phyloP scores from a whole-genome alignment of 1,140 invertebrate genomes.

The Ceratina japonica region DNA sequence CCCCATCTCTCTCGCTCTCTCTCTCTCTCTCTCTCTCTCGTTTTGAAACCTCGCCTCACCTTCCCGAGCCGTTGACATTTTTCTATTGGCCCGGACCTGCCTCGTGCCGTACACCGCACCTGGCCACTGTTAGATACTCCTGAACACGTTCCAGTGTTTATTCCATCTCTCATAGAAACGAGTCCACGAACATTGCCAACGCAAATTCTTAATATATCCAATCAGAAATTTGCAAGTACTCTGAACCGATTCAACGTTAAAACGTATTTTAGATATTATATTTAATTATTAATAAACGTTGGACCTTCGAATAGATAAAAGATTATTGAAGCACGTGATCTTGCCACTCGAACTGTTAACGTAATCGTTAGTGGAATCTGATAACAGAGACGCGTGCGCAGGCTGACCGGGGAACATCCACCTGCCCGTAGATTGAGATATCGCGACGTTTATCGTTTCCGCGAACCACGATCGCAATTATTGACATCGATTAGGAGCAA shows the following conservation, averaged over 20 bases:
- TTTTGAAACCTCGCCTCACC: too few relatives aligned
- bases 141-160: not conserved
- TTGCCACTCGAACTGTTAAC: not conserved
- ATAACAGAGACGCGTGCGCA: not conserved
- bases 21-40: too few relatives aligned
- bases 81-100: conserved; percentile 15
- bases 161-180: not conserved
- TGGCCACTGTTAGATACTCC: not conserved
- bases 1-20: not conserved
- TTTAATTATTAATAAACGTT: too few relatives aligned
- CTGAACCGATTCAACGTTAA: too few relatives aligned
- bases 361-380: not conserved
- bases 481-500: conserved; percentile 20
- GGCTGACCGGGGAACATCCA: not conserved
- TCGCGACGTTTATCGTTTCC: not conserved
- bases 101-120: conserved; percentile 10
- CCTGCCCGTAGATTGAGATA: conserved; percentile 32
- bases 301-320: too few relatives aligned
- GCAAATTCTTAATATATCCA: too few relatives aligned
- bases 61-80: conserved; percentile 7
- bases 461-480: conserved; percentile 9
- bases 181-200: not conserved
- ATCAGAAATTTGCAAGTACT: too few relatives aligned
- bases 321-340: too few relatives aligned
- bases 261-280: too few relatives aligned